These are phyloP conservation scores for Eurypyga helias DNA, from an alignment of 2,113 vertebrate genomes.

Conservation along the genomic window DNA sequence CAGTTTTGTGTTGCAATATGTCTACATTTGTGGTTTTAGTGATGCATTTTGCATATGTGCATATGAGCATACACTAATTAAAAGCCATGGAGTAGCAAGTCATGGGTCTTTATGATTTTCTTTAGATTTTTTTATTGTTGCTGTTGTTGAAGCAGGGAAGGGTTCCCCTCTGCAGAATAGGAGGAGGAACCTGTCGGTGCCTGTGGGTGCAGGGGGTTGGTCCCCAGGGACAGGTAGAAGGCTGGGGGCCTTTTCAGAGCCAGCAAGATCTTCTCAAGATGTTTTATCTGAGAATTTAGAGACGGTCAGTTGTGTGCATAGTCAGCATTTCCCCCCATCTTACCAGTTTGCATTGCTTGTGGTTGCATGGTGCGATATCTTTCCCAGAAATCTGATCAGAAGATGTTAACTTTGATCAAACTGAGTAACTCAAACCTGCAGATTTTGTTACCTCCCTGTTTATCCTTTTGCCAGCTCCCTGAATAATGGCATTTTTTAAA, in stretches of 20 bases:
- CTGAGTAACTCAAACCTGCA: not conserved
- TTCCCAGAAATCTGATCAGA: not conserved
- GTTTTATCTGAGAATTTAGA: not conserved
- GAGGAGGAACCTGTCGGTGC: not conserved
- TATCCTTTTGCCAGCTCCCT: not conserved
- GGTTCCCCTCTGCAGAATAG: not conserved
- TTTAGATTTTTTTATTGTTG: not conserved
- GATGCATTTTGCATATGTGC: not conserved
- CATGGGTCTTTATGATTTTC: not conserved
- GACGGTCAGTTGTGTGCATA: fast-evolving
- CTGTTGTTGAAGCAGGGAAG: not conserved
- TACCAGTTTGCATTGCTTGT: not conserved
- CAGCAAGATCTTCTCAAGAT: not conserved
- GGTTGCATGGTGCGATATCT: not conserved
- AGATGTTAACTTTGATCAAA: not conserved
- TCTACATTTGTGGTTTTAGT: not conserved
- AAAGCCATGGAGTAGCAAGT: not conserved
- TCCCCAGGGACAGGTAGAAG: not conserved
- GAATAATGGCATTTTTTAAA: not conserved
- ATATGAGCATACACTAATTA: not conserved
- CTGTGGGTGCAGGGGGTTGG: not conserved
- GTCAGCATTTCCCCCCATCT: fast-evolving
- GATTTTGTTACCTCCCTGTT: not conserved
- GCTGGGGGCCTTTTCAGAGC: not conserved
- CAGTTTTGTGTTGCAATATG: fast-evolving